These are phyloP conservation scores for Danio jaintianensis DNA, from an alignment of 2,797 vertebrate species.

Conservation along the genomic window DNA sequence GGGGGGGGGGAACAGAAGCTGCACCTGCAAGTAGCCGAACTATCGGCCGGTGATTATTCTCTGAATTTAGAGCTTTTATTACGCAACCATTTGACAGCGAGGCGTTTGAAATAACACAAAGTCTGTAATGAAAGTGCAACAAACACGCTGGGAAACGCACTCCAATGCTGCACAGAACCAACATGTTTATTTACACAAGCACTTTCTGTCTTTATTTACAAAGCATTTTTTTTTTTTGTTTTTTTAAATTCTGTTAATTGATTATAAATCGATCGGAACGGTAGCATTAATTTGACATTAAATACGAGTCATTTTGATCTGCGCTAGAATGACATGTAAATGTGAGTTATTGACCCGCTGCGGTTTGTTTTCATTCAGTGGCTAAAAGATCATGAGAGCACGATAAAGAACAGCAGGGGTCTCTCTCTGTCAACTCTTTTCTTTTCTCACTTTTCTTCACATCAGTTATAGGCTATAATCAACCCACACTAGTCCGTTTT, in stretches of 20 bases:
- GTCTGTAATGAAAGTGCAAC: background rate
- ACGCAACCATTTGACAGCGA: constrained; percentile 39
- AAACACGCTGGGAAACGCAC: constrained; percentile 24
- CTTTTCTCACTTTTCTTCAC: background rate
- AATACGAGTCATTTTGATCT: too few relatives aligned
- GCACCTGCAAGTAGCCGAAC: constrained; percentile 35
- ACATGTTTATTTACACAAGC: constrained; percentile 33
- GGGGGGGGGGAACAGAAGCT: too few relatives aligned
- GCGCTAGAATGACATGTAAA: background rate
- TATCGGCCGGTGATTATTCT: background rate
- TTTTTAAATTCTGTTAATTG: background rate
- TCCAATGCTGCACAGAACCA: constrained; percentile 1
- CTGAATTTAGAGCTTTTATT: constrained; percentile 27
- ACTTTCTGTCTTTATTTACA: background rate
- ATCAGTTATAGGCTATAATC: background rate
- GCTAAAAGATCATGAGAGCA: constrained; percentile 31
- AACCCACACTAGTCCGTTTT: background rate
- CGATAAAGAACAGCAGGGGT: constrained; percentile 27
- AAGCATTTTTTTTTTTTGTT: too few relatives aligned
- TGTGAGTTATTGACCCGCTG: constrained; percentile 63
- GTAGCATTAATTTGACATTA: background rate
- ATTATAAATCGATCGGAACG: background rate
- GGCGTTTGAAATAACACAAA: constrained; percentile 38
- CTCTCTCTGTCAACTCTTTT: background rate
- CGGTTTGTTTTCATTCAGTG: constrained; percentile 57